Evolutionary conservation across 2,888 invertebrate genomes (phyloP), one percentile per base, ranked within the genome.

Genomic region (Standfussiana lucernea): DNA sequence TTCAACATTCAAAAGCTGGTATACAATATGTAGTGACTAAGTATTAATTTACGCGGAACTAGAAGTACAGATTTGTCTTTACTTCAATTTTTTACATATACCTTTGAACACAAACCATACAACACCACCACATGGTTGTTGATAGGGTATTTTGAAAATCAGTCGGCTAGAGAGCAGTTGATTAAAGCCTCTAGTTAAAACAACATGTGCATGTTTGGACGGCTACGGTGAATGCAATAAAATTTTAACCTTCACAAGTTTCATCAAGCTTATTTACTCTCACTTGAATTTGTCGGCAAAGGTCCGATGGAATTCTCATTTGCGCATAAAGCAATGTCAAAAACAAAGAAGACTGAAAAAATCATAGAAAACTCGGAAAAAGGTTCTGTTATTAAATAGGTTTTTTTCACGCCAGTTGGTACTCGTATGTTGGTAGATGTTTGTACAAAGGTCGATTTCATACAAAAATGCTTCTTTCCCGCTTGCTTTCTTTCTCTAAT

Each of bases 181-280:
- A 79, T 82, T 67, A 82, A 62, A 82, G 82, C 75, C 47, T 75
- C 45, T 47, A 35, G 21, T 62, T n/a, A 11, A 62, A 79, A 74
- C 75, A 32, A 62, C n/a, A n/a, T n/a, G n/a, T 67, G 18, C 28
- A 47, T 11, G 40, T 64, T 53, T 24, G 37, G 45, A 32, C 10
- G 3, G 24, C 72, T n/a, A n/a, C 40, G 21, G 21, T 28, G n/a
- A 28, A 35, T 72, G 4, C 13, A 53, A 37, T 37, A 4, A 35
- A n/a, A 47, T 80, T 47, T 59, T 13, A 24, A 50, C 13, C 5
- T 21, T 37, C n/a, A 50, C 2, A 21, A 59, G 10, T 72, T 50
- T 42, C 28, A 72, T 59, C 24, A 68, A n/a, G 24, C 32, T 56
- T 37, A 35, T 18, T 21, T 11, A 45, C 61, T 10, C n/a, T 32